phyloP scores from a whole-genome alignment of 2,113 vertebrate species.

The Salvelinus fontinalis region DNA sequence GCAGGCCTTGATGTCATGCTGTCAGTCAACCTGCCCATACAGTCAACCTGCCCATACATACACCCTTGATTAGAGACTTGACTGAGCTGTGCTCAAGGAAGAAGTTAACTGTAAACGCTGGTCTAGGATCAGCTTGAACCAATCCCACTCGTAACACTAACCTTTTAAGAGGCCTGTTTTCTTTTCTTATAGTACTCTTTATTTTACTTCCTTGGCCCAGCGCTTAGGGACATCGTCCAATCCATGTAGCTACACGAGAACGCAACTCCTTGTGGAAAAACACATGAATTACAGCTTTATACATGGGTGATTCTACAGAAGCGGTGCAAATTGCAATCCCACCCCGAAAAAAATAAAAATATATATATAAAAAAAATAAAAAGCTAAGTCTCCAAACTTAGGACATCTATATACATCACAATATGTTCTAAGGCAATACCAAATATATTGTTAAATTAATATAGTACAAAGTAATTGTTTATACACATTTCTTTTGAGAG shows the following conservation, averaged over 20 bases:
- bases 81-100: slow-evolving; percentile 7
- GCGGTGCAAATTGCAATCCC: no score
- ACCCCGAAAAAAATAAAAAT: no score
- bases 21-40: background rate
- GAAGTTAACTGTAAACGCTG: background rate
- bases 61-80: background rate
- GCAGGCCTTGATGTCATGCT: background rate
- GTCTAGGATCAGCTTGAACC: background rate
- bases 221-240: slow-evolving; percentile 17
- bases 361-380: no score
- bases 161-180: background rate
- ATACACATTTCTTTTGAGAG: no score
- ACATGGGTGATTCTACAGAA: background rate
- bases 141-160: background rate
- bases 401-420: no score
- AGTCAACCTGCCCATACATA: background rate
- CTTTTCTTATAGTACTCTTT: background rate
- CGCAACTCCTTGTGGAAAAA: slow-evolving; percentile 33
- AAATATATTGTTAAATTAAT: no score
- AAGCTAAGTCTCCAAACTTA: no score
- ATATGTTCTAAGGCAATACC: no score
- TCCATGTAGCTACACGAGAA: slow-evolving; percentile 32
- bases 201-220: slow-evolving; percentile 4
- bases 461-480: no score
- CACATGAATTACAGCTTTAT: slow-evolving; percentile 15